A percentile compares a stretch with the other conserved stretches of the same genome.
These are phyloP conservation scores for Manis pentadactyla DNA, from an alignment of 2,797 vertebrate species.

Conservation along the genomic window DNA sequence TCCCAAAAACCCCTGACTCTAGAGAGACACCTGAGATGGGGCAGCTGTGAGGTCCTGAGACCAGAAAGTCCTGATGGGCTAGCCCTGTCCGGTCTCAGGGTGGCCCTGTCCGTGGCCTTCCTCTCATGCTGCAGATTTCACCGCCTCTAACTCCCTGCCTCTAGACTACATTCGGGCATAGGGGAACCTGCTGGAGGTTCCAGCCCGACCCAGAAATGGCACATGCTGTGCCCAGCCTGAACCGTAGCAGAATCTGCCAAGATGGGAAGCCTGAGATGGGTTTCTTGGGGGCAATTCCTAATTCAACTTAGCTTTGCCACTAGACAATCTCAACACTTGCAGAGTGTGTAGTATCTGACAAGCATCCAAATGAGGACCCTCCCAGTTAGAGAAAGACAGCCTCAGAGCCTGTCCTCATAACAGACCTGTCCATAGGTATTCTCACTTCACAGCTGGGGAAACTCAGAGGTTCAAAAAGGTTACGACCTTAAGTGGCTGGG, in stretches of 20 bases:
- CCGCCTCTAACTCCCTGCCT: neutral
- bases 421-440: neutral
- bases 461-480: neutral
- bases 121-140: neutral
- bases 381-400: neutral
- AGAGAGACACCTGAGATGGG: neutral
- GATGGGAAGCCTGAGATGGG: neutral
- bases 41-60: neutral
- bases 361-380: fast-evolving
- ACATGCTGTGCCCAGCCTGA: neutral
- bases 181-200: too few species aligned
- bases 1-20: neutral
- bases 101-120: neutral
- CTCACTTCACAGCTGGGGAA: neutral
- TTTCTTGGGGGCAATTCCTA: neutral
- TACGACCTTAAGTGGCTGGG: neutral
- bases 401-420: neutral
- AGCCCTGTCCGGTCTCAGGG: too few species aligned
- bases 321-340: neutral
- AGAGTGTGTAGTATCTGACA: fast-evolving
- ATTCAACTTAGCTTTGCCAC: neutral
- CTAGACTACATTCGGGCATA: neutral
- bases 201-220: neutral
- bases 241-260: neutral
- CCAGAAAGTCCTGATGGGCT: neutral